Conservation (phyloP, 2,113 vertebrate genomes). For the Herpetotheres cachinnans region DNA sequence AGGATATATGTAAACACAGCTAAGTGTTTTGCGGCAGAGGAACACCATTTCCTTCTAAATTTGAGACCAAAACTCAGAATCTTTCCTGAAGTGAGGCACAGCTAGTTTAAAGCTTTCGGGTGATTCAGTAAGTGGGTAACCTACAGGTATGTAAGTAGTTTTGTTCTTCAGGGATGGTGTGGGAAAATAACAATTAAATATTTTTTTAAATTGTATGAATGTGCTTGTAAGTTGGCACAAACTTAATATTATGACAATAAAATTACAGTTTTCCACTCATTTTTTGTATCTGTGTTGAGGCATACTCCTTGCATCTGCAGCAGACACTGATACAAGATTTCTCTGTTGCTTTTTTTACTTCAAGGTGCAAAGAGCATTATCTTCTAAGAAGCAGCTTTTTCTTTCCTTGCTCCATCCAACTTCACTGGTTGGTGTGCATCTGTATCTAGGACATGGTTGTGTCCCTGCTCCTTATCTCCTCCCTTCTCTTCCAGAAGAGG, state of each 20-base stretch:
- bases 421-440: background rate
- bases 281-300: background rate
- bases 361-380: background rate
- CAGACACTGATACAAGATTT: background rate
- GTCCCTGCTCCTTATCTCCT: background rate
- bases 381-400: background rate
- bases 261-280: background rate
- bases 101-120: background rate
- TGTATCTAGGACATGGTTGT: background rate
- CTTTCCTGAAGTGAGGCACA: background rate
- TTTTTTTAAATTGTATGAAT: background rate
- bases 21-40: background rate
- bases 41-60: background rate
- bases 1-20: background rate
- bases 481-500: background rate
- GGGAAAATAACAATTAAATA: background rate
- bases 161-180: background rate
- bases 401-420: background rate
- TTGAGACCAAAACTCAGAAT: background rate
- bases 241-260: background rate
- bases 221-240: background rate
- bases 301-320: background rate
- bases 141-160: background rate
- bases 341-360: background rate
- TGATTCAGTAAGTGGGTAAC: background rate